phyloP scores from a whole-genome alignment of 2,113 vertebrate species.

The Seriola dumerili region DNA sequence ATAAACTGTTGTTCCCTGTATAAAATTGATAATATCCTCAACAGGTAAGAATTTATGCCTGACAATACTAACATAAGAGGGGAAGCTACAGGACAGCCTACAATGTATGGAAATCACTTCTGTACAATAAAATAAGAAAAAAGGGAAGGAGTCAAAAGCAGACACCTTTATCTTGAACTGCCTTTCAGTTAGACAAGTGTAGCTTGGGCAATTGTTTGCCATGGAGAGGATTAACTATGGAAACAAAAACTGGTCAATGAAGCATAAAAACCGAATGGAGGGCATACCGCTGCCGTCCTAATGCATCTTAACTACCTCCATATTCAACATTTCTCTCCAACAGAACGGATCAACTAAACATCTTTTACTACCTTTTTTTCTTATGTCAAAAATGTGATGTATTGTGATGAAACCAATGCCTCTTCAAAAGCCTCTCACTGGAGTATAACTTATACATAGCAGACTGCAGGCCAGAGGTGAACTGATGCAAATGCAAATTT shows the following conservation, averaged over 20 bases:
- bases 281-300: background rate
- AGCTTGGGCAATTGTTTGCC: conserved; percentile 38
- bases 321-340: background rate
- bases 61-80: background rate
- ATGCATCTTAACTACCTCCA: background rate
- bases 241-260: conserved; percentile 37
- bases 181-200: conserved; percentile 16
- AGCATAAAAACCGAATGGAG: conserved; percentile 35
- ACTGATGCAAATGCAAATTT: background rate
- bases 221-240: conserved; percentile 35
- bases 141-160: background rate
- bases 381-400: background rate
- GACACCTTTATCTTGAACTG: conserved; percentile 34
- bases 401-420: background rate
- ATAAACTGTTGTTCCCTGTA: background rate
- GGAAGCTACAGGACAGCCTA: background rate
- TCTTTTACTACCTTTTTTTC: background rate
- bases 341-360: background rate
- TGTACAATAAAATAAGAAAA: background rate
- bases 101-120: background rate
- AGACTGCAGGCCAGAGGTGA: background rate
- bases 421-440: background rate
- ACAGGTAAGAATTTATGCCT: background rate
- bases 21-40: background rate
- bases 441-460: background rate